Percentiles rank a stretch among this genome's conserved stretches.
phyloP scores from a whole-genome alignment of 2,888 invertebrate species.

The Lepidochrysops patricia region DNA sequence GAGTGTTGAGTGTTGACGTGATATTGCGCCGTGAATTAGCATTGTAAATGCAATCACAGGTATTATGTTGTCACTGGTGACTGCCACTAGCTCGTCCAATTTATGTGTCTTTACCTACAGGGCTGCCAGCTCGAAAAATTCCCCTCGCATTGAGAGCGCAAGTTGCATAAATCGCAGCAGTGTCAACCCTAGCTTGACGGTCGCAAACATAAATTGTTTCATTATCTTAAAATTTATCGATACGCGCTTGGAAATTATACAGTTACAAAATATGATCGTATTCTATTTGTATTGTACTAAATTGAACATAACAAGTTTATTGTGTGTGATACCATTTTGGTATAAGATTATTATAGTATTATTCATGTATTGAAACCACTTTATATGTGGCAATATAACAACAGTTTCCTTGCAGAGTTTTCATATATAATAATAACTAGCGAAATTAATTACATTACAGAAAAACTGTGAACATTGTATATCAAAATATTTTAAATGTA shows the following conservation, averaged over 20 bases:
- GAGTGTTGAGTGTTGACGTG: slow-evolving; percentile 44
- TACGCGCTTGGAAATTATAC: background rate
- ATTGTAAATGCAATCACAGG: slow-evolving; percentile 75
- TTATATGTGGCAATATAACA: too few species aligned
- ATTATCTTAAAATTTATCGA: slow-evolving; percentile 11
- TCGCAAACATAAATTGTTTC: slow-evolving; percentile 12
- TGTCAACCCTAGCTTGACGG: background rate
- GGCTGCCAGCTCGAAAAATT: background rate
- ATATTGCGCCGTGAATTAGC: slow-evolving; percentile 67
- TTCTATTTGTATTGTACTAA: background rate
- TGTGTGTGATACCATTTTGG: background rate
- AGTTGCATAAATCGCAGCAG: background rate
- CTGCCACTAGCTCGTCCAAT: slow-evolving; percentile 63
- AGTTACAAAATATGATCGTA: background rate
- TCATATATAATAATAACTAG: too few species aligned
- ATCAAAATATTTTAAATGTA: too few species aligned
- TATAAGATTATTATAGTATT: background rate
- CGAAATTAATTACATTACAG: too few species aligned
- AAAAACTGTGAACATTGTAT: too few species aligned
- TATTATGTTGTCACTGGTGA: slow-evolving; percentile 60
- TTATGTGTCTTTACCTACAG: slow-evolving; percentile 60
- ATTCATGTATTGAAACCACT: too few species aligned
- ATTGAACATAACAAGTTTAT: background rate
- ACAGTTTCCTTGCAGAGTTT: too few species aligned
- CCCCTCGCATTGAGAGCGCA: background rate